Base-by-base conservation (phyloP, 23 tunicate genomes). In the Phallusia fumigata region DNA sequence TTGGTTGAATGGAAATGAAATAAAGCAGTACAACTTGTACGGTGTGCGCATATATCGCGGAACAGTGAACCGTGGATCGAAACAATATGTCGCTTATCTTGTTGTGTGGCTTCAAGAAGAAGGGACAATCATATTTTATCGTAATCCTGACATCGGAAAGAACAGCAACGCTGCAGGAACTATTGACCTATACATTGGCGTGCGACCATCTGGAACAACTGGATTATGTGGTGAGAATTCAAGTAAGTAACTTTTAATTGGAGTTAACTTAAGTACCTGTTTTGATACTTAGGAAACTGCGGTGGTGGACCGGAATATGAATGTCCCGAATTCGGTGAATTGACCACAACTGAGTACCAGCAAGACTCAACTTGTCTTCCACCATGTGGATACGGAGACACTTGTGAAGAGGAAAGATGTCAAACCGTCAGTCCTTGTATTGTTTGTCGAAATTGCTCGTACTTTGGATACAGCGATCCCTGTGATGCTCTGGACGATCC, bases 331-430 rank as follows among this genome's bases (percentile, higher is more conserved):
- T 44, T 77, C 12, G 30, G 15, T 6, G 12, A 13, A 8, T 8
- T 58, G 11, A 16, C 13, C 28, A 13, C 16, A 2, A 36, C n/a
- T 19, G 81, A 77, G 11, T 77, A 30, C 31, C 33, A 28, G 12
- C 53, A 36, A 45, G 82, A 76, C 74, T 35, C 77, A 16, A 78
- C 40, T 64, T 85, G 88, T 44, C 82, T 40, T 33, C 12, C 50
- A 22, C 76, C 82, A 19, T 85, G 88, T 40, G 88, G 83, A 12
- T 30, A 33, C 12, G 76, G 36, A 6, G 64, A 58, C 31, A 32
- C 83, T 32, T 85, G 88, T 64, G 82, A 64, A 15, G 88, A 85
- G 74, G 83, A 85, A n/a, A 53, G 88, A 35, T 85, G 88, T 34
- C 32, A 78, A 15, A 53, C 36, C 13, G 32, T 64, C 35, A 32